phyloP scores from a whole-genome alignment of 1,140 invertebrate species.

The Lepidotrigona ventralis region DNA sequence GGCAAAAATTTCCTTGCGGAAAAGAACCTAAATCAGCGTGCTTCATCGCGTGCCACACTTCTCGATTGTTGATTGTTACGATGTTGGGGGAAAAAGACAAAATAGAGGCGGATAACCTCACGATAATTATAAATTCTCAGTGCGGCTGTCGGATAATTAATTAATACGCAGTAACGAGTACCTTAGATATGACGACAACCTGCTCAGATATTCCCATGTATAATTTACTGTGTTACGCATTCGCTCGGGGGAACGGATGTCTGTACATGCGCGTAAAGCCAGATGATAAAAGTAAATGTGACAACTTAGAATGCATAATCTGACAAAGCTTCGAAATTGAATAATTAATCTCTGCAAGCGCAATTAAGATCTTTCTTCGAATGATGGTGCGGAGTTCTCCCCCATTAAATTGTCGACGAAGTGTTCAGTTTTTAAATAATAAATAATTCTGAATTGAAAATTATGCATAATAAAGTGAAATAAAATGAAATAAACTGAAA shows the following conservation, averaged over 20 bases:
- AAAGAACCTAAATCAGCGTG: too few relatives aligned
- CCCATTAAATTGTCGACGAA: too few relatives aligned
- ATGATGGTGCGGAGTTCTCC: too few relatives aligned
- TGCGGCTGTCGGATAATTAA: constrained; percentile 29
- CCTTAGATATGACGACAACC: constrained; percentile 20
- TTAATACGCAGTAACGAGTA: constrained; percentile 42
- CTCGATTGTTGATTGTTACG: not conserved
- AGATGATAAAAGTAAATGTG: constrained; percentile 32
- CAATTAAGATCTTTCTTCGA: not conserved
- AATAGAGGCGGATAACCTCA: not conserved
- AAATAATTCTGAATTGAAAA: too few relatives aligned
- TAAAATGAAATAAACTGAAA: too few relatives aligned
- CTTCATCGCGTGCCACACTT: too few relatives aligned
- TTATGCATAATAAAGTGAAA: too few relatives aligned
- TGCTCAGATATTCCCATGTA: constrained; percentile 22
- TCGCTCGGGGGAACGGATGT: constrained; percentile 29
- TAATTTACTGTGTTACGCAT: constrained; percentile 30
- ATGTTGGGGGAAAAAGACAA: constrained; percentile 1
- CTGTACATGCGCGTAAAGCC: not conserved
- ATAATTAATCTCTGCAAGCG: not conserved
- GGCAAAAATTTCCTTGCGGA: too few relatives aligned
- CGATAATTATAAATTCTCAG: constrained; percentile 8
- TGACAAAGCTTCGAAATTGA: not conserved
- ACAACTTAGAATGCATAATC: not conserved
- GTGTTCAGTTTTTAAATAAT: too few relatives aligned